These are phyloP conservation scores for Drosophila nigricruria DNA, from an alignment of 2,888 invertebrate species.

Conservation along the genomic window DNA sequence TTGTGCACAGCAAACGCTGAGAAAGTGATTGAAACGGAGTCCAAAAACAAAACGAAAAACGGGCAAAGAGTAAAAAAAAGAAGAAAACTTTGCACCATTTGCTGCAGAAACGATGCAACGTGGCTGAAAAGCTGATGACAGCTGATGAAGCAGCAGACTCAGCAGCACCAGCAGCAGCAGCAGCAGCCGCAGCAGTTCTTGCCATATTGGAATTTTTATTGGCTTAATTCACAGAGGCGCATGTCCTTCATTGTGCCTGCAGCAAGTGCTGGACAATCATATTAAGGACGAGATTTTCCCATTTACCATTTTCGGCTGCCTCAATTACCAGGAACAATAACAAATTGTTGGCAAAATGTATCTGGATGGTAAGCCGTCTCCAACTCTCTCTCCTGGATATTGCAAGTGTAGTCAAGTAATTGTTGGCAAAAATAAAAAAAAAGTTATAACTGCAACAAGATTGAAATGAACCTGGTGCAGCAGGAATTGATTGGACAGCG, in stretches of 20 bases:
- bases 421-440: conserved; percentile 47
- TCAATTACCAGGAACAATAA: conserved; percentile 30
- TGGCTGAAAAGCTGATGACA: conserved; percentile 30
- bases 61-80: too few species aligned
- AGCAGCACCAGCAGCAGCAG: too few species aligned
- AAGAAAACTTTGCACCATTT: conserved; percentile 19
- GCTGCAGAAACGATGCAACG: conserved; percentile 24
- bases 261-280: conserved; percentile 42
- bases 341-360: conserved; percentile 1
- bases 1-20: conserved; percentile 38
- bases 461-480: conserved; percentile 42
- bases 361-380: neutral
- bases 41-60: neutral
- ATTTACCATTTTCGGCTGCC: conserved; percentile 15
- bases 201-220: conserved; percentile 61
- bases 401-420: conserved; percentile 44
- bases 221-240: conserved; percentile 36
- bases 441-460: conserved; percentile 53
- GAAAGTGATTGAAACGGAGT: conserved; percentile 52
- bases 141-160: neutral
- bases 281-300: conserved; percentile 44
- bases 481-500: conserved; percentile 55
- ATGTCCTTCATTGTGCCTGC: conserved; percentile 8
- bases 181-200: too few species aligned
- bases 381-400: neutral